Conservation (phyloP, 2,797 vertebrate genomes). For the Pseudopleuronectes americanus region DNA sequence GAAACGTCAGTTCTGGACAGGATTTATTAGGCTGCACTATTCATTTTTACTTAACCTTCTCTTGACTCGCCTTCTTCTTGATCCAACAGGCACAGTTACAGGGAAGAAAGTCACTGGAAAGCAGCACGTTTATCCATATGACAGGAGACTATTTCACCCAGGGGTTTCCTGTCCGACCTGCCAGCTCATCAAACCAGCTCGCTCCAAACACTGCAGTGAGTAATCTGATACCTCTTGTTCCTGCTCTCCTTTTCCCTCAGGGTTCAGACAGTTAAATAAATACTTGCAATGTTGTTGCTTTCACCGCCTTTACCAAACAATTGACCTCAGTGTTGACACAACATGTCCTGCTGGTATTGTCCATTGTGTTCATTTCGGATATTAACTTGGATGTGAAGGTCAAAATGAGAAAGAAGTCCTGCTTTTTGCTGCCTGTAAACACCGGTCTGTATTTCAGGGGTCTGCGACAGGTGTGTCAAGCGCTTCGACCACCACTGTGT, state of each 20-base stretch:
- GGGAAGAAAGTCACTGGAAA: constrained; percentile 81
- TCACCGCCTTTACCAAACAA: background rate
- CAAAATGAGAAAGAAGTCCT: background rate
- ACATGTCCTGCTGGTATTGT: background rate
- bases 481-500: constrained; percentile 98
- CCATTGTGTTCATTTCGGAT: too few relatives aligned
- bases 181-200: constrained; percentile 88
- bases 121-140: constrained; percentile 86
- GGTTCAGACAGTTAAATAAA: background rate
- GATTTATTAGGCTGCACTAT: background rate
- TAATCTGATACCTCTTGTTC: background rate
- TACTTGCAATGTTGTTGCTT: background rate
- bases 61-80: background rate
- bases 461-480: constrained; percentile 90
- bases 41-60: background rate
- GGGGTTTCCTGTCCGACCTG: constrained; percentile 87
- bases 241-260: background rate
- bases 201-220: constrained; percentile 97
- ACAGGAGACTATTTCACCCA: constrained; percentile 86
- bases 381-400: too few relatives aligned
- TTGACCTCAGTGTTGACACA: background rate
- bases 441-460: constrained; percentile 77
- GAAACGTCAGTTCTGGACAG: background rate
- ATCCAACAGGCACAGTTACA: constrained; percentile 86
- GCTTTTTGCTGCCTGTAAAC: background rate